Percentiles rank a stretch among this genome's conserved stretches.
Evolutionary conservation across 2,113 vertebrate genomes (phyloP).

Genomic region (Hippocampus guttulatus): DNA sequence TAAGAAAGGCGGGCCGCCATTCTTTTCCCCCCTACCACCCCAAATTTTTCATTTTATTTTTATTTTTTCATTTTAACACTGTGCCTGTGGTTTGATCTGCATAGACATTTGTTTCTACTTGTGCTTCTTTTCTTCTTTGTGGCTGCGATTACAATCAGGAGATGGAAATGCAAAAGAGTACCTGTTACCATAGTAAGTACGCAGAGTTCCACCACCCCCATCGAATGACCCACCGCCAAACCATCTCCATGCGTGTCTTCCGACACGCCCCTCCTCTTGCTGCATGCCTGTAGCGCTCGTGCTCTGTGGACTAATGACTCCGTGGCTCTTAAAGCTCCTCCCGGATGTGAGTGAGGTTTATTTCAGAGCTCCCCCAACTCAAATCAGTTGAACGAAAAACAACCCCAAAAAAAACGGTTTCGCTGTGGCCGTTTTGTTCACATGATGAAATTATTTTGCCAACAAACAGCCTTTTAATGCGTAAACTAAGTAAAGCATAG

Average conservation of each 20-base stretch:
- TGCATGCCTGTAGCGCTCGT: slow-evolving; percentile 76
- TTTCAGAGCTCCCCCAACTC: slow-evolving; percentile 51
- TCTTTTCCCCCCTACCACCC: slow-evolving; percentile 53
- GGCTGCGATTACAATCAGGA: slow-evolving; percentile 95
- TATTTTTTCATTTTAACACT: slow-evolving; percentile 68
- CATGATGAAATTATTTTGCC: not conserved
- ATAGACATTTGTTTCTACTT: slow-evolving; percentile 96
- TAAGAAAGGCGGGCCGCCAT: slow-evolving; percentile 82
- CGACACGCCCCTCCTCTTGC: slow-evolving; percentile 14
- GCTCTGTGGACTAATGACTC: slow-evolving; percentile 58
- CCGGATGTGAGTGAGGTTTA: slow-evolving; percentile 51
- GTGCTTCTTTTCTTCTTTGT: slow-evolving; percentile 98
- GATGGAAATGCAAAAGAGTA: slow-evolving; percentile 98
- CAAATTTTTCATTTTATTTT: slow-evolving; percentile 20
- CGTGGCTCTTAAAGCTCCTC: slow-evolving; percentile 20
- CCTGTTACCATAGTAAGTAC: slow-evolving; percentile 99
- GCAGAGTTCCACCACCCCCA: slow-evolving; percentile 78
- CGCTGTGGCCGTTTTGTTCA: not conserved
- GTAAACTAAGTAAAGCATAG: slow-evolving; percentile 7
- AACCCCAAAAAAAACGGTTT: not conserved
- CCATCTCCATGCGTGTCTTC: slow-evolving; percentile 69
- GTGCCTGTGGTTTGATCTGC: slow-evolving; percentile 92
- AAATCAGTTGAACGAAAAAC: not conserved
- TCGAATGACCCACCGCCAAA: slow-evolving; percentile 50
- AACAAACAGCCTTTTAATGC: not conserved